These are phyloP conservation scores for Stomatorhinus ivindoensis DNA, from an alignment of 2,113 vertebrate genomes.

Conservation along the genomic window DNA sequence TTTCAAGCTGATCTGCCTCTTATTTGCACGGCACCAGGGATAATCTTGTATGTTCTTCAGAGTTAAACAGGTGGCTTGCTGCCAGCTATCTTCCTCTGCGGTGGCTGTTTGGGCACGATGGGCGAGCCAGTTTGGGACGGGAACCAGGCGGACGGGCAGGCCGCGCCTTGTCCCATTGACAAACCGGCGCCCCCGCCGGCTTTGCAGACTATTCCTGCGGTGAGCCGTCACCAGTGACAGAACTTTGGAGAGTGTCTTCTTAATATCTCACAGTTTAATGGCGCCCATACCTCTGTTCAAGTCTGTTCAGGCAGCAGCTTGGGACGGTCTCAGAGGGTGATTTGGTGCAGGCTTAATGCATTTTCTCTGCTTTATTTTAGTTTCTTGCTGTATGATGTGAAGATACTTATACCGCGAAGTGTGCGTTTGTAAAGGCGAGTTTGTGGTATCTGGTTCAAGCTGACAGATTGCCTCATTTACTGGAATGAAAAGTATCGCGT, in stretches of 20 bases:
- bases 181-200: background rate
- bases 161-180: background rate
- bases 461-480: background rate
- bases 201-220: background rate
- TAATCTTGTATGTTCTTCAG: slow-evolving; percentile 59
- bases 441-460: background rate
- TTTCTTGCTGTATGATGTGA: background rate
- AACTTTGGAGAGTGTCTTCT: background rate
- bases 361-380: background rate
- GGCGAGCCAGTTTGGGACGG: slow-evolving; percentile 41
- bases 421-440: background rate
- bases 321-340: background rate
- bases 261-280: background rate
- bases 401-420: background rate
- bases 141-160: slow-evolving; percentile 31
- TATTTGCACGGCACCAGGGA: slow-evolving; percentile 57
- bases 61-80: slow-evolving; percentile 59
- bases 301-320: background rate
- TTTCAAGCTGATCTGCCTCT: slow-evolving; percentile 25
- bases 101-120: slow-evolving; percentile 44
- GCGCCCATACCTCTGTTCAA: background rate
- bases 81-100: slow-evolving; percentile 54
- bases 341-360: background rate
- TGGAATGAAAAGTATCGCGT: background rate
- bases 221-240: background rate